Percentiles rank a stretch among this genome's conserved stretches.
Evolutionary conservation across 2,888 invertebrate genomes (phyloP).

Genomic region (Tuta absoluta): DNA sequence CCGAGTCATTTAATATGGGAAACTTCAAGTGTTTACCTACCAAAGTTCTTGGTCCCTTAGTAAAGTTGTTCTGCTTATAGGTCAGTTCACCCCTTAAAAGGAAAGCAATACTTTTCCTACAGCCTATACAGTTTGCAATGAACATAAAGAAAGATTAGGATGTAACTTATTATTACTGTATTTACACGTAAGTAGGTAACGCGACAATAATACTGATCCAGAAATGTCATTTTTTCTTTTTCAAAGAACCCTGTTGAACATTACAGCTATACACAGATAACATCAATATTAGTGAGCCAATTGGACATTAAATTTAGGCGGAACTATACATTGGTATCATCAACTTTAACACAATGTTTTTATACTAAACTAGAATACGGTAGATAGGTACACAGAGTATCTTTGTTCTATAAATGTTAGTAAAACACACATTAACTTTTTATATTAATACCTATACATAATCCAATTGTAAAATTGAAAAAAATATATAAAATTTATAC

Average conservation of each 20-base stretch:
- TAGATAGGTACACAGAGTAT: no score
- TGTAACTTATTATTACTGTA: neutral
- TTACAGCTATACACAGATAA: slow-evolving; percentile 22
- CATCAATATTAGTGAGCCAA: slow-evolving; percentile 11
- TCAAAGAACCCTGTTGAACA: neutral
- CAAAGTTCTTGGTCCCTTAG: no score
- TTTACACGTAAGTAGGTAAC: neutral
- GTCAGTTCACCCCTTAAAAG: no score
- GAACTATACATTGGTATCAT: neutral
- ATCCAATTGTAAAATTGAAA: no score
- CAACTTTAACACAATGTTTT: neutral
- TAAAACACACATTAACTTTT: no score
- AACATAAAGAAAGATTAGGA: neutral
- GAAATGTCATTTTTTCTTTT: neutral
- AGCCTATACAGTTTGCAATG: neutral
- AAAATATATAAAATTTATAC: no score
- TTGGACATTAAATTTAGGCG: slow-evolving; percentile 6
- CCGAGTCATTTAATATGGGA: no score
- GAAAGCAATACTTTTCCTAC: no score
- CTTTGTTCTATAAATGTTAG: no score
- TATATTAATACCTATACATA: no score
- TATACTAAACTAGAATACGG: neutral
- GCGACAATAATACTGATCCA: neutral
- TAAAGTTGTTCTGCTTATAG: no score
- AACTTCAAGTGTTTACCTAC: no score